A percentile compares a stretch with the other conserved stretches of the same genome.
phyloP scores from a whole-genome alignment of 35 echinoderm and acorn worm species.

The Heliocidaris erythrogramma region DNA sequence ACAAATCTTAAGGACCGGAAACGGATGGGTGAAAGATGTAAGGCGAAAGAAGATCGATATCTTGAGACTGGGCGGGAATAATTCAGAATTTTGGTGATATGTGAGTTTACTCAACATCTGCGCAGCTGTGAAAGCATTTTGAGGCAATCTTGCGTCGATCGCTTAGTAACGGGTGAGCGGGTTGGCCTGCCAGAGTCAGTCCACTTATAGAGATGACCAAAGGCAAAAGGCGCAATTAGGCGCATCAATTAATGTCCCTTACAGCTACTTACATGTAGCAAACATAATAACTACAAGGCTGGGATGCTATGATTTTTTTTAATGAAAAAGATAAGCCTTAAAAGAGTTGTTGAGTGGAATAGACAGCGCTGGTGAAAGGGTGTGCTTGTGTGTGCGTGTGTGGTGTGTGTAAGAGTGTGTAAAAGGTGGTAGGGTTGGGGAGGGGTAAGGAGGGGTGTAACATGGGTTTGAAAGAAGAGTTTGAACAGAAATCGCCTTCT shows the following conservation, averaged over 20 bases:
- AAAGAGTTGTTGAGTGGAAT: too few species aligned
- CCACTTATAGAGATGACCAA: neutral
- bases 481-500: too few species aligned
- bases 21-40: neutral
- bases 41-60: neutral
- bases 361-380: too few species aligned
- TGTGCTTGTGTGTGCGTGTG: too few species aligned
- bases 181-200: neutral
- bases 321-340: neutral
- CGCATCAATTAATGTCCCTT: constrained; percentile 16
- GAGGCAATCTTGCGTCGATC: neutral
- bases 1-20: neutral
- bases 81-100: neutral
- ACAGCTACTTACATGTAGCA: neutral
- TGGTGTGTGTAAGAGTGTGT: too few species aligned
- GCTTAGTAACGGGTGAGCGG: neutral
- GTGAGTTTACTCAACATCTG: neutral
- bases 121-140: constrained; percentile 21
- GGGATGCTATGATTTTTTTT: neutral
- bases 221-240: neutral
- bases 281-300: neutral
- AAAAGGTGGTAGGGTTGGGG: too few species aligned
- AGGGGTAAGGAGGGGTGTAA: too few species aligned
- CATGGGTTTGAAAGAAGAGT: too few species aligned
- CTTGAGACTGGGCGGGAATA: neutral